phyloP scores from a whole-genome alignment of 2,113 vertebrate species.

The Myanophis thanlyinensis region DNA sequence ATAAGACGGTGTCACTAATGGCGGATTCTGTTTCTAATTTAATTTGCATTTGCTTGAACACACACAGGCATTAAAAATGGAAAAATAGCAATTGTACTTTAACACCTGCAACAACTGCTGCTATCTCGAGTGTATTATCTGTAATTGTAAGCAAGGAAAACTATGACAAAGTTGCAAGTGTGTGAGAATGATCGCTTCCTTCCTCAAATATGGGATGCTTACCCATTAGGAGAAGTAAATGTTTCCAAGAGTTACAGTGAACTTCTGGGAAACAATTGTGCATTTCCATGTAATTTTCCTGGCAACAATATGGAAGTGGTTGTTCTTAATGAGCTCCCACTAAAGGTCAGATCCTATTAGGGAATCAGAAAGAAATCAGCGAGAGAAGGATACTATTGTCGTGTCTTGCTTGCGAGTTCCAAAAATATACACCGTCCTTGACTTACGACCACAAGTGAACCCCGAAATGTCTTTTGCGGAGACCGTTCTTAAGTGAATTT shows the following conservation, averaged over 20 bases:
- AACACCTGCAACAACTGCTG: conserved; percentile 6
- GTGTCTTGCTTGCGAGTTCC: background rate
- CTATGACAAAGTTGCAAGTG: conserved; percentile 36
- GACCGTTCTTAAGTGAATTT: too few species aligned
- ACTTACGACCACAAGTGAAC: too few species aligned
- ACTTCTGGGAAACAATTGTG: background rate
- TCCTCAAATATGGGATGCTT: conserved; percentile 29
- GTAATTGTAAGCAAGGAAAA: conserved; percentile 29
- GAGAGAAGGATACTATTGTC: background rate
- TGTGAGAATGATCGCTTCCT: conserved; percentile 28
- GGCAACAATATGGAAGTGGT: background rate
- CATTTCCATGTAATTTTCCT: background rate
- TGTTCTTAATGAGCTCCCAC: background rate
- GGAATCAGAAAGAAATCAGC: background rate
- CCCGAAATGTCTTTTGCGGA: too few species aligned
- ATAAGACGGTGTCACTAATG: conserved; percentile 16
- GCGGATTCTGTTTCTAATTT: conserved; percentile 30
- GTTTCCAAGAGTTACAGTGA: background rate
- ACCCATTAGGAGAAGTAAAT: conserved; percentile 5
- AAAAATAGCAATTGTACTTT: conserved; percentile 27
- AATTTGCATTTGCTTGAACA: conserved; percentile 24
- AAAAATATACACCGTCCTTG: background rate
- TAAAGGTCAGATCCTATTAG: background rate
- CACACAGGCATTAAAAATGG: background rate
- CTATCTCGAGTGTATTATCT: conserved; percentile 10